Percentiles rank a stretch among this genome's conserved stretches.
Evolutionary conservation across 2,888 invertebrate genomes (phyloP).

Genomic region (Acleris emargana): DNA sequence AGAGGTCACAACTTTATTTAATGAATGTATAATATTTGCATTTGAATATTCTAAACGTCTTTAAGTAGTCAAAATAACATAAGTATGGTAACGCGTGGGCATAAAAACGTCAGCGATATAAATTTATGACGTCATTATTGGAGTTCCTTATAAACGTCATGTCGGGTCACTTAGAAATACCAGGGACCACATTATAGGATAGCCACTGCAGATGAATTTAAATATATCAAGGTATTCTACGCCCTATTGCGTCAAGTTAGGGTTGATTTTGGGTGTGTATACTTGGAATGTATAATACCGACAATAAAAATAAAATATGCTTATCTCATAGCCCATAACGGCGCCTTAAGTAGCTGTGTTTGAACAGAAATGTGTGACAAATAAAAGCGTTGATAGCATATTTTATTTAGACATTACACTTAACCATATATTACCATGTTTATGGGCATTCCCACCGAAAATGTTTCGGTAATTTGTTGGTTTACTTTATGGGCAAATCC

Average conservation of each 20-base stretch:
- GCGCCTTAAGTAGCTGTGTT: constrained; percentile 55
- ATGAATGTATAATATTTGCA: constrained; percentile 12
- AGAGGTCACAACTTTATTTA: constrained; percentile 6
- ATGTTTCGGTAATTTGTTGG: constrained; percentile 25
- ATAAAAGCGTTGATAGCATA: constrained; percentile 47
- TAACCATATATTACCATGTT: constrained; percentile 25
- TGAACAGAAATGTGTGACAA: constrained; percentile 57
- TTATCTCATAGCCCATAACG: constrained; percentile 57
- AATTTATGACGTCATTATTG: constrained; percentile 33
- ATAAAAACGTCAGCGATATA: constrained; percentile 31
- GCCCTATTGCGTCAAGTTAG: background rate
- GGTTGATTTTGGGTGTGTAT: background rate
- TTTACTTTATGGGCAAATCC: constrained; percentile 11
- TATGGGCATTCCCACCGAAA: constrained; percentile 13
- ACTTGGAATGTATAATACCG: constrained; percentile 37
- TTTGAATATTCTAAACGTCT: constrained; percentile 13
- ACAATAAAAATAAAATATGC: constrained; percentile 67
- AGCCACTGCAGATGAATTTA: constrained; percentile 5
- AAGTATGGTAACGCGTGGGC: constrained; percentile 16
- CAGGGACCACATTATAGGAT: constrained; percentile 24
- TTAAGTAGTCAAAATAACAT: constrained; percentile 32
- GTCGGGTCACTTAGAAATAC: constrained; percentile 33
- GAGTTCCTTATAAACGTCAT: constrained; percentile 33
- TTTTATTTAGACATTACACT: constrained; percentile 34
- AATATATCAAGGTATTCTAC: background rate